Base-by-base conservation (phyloP, 2,888 invertebrate genomes). In the Bombylius discolor region DNA sequence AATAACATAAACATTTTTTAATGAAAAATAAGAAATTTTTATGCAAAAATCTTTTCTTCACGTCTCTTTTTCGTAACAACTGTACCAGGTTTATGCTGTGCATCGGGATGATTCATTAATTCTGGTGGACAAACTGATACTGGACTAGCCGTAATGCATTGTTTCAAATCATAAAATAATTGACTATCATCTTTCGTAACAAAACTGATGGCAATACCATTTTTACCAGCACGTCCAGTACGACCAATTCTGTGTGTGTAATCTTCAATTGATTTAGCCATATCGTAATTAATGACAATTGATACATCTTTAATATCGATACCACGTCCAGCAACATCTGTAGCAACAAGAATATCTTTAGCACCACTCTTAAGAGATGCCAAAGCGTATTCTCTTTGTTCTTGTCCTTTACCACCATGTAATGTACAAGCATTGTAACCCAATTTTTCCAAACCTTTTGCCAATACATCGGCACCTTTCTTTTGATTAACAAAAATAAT, bases 401-500 rank as follows among this genome's bases (percentile, higher is more conserved):
- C 98, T 74, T 99, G 99, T 0, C 98, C 98, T 81, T 99, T 99
- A 67, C 99, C 99, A 77, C 99, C 99, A 70, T 99, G 99, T 66
- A 99, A 79, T 0, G 97, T 97, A 70, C 93, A 93, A 5, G 98
- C 93, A 73, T 92, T 96, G 81, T 90, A 94, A 13, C 95, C 92
- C 66, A 98, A 82, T 76, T 98, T 98, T 72, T 97, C 96, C 70
- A 99, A 78, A 48, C 97, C 95, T 73, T 95, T 93, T 39, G 97
- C 96, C 71, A 99, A 78, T 4, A 99, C 90, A 73, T 99, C 99
- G 1, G 97, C 99, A 58, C 98, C 98, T 76, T 97, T 99, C 85
- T 99, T 99, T 76, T 99, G 98, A 75, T 99, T 99, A 67, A 99
- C 99, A 74, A 99, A 99, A 68, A 99, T 97, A 65, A 99, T 99